Evolutionary conservation across 2,888 invertebrate species (phyloP), one percentile per base, ranked within the genome.

Genomic region (Philereme transversata): DNA sequence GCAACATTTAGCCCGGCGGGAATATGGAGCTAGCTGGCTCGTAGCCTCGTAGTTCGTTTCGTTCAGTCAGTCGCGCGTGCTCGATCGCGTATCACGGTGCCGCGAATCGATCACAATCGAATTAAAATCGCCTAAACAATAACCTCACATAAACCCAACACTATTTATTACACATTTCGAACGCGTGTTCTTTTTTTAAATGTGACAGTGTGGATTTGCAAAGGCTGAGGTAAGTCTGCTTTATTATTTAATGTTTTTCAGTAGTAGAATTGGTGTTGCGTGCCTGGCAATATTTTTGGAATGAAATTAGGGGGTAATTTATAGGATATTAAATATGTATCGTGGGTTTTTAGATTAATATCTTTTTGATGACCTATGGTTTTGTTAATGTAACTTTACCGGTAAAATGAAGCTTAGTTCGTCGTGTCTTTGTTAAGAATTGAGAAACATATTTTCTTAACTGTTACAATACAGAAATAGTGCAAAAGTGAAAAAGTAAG

Each of bases 41-140:
- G 22, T 22, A 22, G 22, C 22, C 22, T 22, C 22, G 22, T 22
- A 22, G 22, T 22, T 22, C 22, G 22, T 22, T 22, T 22, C 22
- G 22, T 79, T 86, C 86, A 90, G 90, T 90, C 81, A 80, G 77
- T 82, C 87, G 87, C 83, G 80, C 76, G 76, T 78, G 74, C 83
- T 79, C 81, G 76, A 64, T 72, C 74, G 62, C 68, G 62, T 61
- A 48, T 72, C 68, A 62, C 73, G 60, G 9, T 60, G 60, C 36
- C 46, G 45, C 54, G 55, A 38, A 40, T 41, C 57, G 53, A 55
- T 64, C n/a, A 44, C 59, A 62, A 64, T 58, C 68, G 64, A 68
- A 67, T 62, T 56, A 68, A 54, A 71, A 70, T 71, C 75, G 76
- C 68, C 67, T 68, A 64, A 60, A 64, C 64, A 75, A 75, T 74